Base-by-base conservation (phyloP, 2,888 invertebrate species). In the Eupithecia abbreviata region DNA sequence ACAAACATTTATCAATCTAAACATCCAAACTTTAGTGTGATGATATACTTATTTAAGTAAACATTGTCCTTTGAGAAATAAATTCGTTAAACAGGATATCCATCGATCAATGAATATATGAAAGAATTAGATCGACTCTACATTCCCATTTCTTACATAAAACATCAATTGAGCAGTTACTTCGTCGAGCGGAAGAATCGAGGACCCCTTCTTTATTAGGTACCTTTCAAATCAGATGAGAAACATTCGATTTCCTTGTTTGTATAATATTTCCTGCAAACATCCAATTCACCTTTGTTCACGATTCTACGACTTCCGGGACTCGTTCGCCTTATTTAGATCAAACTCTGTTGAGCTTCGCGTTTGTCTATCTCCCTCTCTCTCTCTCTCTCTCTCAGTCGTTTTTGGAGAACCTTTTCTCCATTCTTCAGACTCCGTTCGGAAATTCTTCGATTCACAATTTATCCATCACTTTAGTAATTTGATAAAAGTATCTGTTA, bases 161-260 rank as follows among this genome's bases (percentile, higher is more conserved):
- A 43, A 68, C 18, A 78, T 76, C 76, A 78, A 76, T 76, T 76
- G 74, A 76, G 71, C 51, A 69, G 71, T 68, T 65, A 58, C 72
- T 69, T 45, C 18, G 58, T 51, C 51, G 41, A 73, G 71, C 75
- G 73, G 75, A 75, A 75, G 73, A 62, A 69, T 49, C 73, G 73
- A 77, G 78, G 75, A 80, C 81, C 81, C 82, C 83, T 77, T 78
- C 81, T 85, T 86, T 86, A 86, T 86, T 84, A 62, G 62, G 62
- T 62, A 81, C 82, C 79, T 80, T 83, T 84, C 84, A 87, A 89
- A 89, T 88, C 86, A 87, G 87, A 85, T 85, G 84, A 85, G 83
- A 81, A 83, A 82, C 83, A 87, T 88, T 86, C 86, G 85, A 87
- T 89, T 87, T 88, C 87, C 86, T 84, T 85, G 84, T 87, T 89